Evolutionary conservation across 2,888 invertebrate species (phyloP).

Genomic region (Cacoxenus indagator): DNA sequence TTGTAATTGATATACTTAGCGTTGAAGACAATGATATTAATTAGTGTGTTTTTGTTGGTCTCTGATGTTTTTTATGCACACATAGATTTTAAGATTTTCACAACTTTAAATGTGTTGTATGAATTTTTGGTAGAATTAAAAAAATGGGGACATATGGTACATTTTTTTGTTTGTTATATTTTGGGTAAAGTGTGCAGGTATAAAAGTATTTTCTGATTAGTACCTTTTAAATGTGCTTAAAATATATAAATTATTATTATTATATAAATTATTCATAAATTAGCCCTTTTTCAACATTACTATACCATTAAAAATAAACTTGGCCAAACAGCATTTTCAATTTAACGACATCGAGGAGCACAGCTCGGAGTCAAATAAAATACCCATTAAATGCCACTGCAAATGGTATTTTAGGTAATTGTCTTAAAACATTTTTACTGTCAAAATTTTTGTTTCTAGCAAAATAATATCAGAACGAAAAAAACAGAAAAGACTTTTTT

Average conservation of each 20-base stretch:
- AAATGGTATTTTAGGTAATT: background rate
- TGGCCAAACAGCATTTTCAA: too few species aligned
- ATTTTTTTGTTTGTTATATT: too few species aligned
- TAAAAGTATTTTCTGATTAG: too few species aligned
- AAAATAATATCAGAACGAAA: background rate
- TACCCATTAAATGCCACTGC: background rate
- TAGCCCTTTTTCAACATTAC: too few species aligned
- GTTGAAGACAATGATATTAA: conserved; percentile 14
- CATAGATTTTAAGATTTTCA: background rate
- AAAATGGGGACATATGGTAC: too few species aligned
- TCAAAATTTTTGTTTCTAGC: background rate
- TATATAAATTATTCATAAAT: too few species aligned
- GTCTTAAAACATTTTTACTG: background rate
- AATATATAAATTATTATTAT: too few species aligned
- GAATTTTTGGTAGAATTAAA: too few species aligned
- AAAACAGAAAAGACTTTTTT: conserved; percentile 2
- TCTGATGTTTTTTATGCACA: background rate
- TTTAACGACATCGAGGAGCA: background rate
- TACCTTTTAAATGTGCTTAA: too few species aligned
- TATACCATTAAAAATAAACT: too few species aligned
- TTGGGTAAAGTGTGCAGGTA: too few species aligned
- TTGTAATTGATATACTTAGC: conserved; percentile 19
- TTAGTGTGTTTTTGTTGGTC: background rate
- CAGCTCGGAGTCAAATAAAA: background rate
- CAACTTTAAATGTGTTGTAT: background rate